These are phyloP conservation scores for Myotis findleyi DNA, from an alignment of 2,797 vertebrate genomes.

Conservation along the genomic window DNA sequence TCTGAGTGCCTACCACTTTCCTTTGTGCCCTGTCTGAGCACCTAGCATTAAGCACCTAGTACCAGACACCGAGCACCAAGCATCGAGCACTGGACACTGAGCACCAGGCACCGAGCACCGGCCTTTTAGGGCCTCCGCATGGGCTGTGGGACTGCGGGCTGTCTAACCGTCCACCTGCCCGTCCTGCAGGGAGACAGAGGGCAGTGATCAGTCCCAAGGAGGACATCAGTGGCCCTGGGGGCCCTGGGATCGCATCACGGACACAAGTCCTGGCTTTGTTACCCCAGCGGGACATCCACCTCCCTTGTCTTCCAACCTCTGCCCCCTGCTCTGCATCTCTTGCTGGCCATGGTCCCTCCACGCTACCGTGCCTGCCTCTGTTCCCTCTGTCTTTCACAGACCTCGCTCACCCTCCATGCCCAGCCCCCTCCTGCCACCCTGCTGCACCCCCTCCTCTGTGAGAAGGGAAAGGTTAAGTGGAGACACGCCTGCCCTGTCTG, in stretches of 20 bases:
- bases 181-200: not conserved
- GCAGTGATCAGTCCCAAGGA: not conserved
- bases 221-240: too few relatives aligned
- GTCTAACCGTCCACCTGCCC: rapidly evolving
- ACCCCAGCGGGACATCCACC: rapidly evolving
- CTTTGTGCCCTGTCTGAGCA: not conserved
- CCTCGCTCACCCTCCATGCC: not conserved
- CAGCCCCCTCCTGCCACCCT: rapidly evolving
- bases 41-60: not conserved
- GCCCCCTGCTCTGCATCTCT: too few relatives aligned
- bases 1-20: not conserved
- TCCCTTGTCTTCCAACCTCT: not conserved
- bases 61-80: not conserved
- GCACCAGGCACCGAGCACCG: rapidly evolving
- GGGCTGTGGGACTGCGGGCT: not conserved
- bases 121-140: not conserved
- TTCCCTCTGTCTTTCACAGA: not conserved
- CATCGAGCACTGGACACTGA: not conserved
- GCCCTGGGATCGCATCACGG: rapidly evolving
- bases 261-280: not conserved
- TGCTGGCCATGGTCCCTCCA: not conserved
- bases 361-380: not conserved
- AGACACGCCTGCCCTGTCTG: conserved; percentile 69
- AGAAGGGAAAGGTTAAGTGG: conserved; percentile 71
- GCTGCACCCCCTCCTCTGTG: not conserved